Percentiles rank a stretch among this genome's conserved stretches.
These are phyloP conservation scores for Copidosoma aretas DNA, from an alignment of 2,888 invertebrate genomes.

Conservation along the genomic window DNA sequence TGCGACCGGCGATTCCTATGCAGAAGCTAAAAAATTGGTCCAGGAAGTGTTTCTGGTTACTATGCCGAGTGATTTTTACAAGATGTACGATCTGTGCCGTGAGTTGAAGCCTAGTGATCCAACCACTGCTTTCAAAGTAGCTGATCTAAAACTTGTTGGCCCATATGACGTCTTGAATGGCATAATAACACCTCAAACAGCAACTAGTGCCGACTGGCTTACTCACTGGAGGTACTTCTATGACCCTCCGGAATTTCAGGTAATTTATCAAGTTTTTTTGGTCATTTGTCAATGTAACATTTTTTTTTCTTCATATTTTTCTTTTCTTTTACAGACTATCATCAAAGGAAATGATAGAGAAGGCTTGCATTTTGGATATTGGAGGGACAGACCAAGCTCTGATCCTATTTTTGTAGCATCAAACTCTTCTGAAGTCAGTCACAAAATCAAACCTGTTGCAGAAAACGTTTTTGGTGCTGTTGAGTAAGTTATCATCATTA, in stretches of 20 bases:
- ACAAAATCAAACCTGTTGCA: constrained; percentile 75
- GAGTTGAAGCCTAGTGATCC: constrained; percentile 66
- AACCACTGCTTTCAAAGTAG: constrained; percentile 69
- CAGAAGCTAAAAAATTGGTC: constrained; percentile 24
- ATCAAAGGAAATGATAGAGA: constrained; percentile 73
- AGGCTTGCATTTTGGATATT: constrained; percentile 88
- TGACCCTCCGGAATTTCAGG: constrained; percentile 94
- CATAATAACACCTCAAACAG: constrained; percentile 65
- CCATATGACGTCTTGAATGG: constrained; percentile 84
- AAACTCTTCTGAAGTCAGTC: constrained; percentile 74
- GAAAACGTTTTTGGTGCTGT: constrained; percentile 82
- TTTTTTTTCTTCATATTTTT: too few relatives aligned
- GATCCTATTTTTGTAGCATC: constrained; percentile 79
- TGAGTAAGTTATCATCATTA: constrained; percentile 66
- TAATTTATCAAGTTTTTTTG: constrained; percentile 53
- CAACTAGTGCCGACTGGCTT: constrained; percentile 71
- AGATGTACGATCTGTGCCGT: constrained; percentile 81
- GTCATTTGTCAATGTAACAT: too few relatives aligned
- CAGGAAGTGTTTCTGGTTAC: constrained; percentile 71
- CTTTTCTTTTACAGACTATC: constrained; percentile 68
- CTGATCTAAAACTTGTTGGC: constrained; percentile 80
- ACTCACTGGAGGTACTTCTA: constrained; percentile 90
- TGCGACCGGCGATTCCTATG: neutral
- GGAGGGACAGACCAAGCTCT: constrained; percentile 80
- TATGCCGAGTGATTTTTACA: constrained; percentile 90